Conservation (phyloP, 2,113 vertebrate species). For the Oryzias woworae region DNA sequence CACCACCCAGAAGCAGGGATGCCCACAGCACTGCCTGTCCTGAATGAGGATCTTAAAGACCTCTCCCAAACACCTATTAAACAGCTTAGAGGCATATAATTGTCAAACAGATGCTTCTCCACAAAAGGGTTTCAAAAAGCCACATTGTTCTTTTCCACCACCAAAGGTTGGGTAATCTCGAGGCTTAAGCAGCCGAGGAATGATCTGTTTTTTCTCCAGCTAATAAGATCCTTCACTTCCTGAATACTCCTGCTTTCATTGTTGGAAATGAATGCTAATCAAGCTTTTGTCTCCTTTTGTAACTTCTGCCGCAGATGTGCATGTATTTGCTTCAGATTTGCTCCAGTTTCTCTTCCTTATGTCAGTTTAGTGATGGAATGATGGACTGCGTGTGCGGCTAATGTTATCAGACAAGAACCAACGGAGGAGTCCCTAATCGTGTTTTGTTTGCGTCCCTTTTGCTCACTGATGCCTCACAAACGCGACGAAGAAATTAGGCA, state of each 20-base stretch:
- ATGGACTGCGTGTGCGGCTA: conserved; percentile 43
- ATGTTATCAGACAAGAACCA: conserved; percentile 56
- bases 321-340: conserved; percentile 26
- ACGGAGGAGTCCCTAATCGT: conserved; percentile 62
- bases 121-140: conserved; percentile 58
- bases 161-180: conserved; percentile 65
- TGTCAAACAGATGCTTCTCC: conserved; percentile 54
- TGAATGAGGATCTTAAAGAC: conserved; percentile 68
- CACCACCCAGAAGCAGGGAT: conserved; percentile 31
- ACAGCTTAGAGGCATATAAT: conserved; percentile 64
- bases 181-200: conserved; percentile 59
- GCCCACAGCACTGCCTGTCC: conserved; percentile 31
- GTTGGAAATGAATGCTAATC: conserved; percentile 59
- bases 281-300: conserved; percentile 49
- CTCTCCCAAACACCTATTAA: conserved; percentile 65
- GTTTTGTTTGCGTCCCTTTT: conserved; percentile 59
- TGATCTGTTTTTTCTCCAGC: conserved; percentile 48
- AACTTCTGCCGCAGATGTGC: conserved; percentile 20
- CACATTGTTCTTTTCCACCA: conserved; percentile 62
- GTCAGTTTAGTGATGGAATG: conserved; percentile 16
- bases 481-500: conserved; percentile 39
- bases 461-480: conserved; percentile 66
- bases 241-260: conserved; percentile 56
- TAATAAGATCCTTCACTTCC: conserved; percentile 65
- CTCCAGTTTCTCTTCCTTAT: background rate